A percentile compares a stretch with the other conserved stretches of the same genome.
Evolutionary conservation across 2,113 vertebrate genomes (phyloP).

Genomic region (Xerus inauris): DNA sequence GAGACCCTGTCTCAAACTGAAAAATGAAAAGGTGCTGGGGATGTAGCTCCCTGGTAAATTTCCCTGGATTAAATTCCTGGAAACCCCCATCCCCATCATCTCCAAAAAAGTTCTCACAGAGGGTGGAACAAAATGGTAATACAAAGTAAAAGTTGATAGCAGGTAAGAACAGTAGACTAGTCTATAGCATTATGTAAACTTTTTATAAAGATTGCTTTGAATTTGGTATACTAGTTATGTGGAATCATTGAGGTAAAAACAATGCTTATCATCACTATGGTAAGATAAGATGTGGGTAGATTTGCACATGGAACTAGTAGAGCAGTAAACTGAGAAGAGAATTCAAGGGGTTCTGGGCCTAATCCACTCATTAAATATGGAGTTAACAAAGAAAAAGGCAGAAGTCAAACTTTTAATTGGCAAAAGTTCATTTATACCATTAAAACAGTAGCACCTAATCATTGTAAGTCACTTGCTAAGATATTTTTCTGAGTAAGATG

Average conservation of each 20-base stretch:
- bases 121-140: background rate
- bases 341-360: background rate
- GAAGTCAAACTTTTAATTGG: background rate
- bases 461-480: background rate
- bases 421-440: background rate
- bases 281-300: background rate
- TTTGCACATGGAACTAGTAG: background rate
- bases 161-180: background rate
- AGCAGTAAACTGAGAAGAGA: background rate
- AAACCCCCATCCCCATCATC: too few species aligned
- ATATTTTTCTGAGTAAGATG: background rate
- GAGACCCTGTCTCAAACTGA: too few species aligned
- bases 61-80: too few species aligned
- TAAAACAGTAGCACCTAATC: background rate
- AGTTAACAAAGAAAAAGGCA: background rate
- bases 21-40: too few species aligned
- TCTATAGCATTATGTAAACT: background rate
- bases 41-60: too few species aligned
- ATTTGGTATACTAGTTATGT: background rate
- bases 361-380: background rate
- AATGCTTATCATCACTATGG: background rate
- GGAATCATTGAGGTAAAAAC: background rate
- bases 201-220: background rate
- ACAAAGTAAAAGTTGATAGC: background rate
- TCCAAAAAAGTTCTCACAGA: background rate